Conservation (phyloP, 2,113 vertebrate genomes). For the Hippocampus barbouri region DNA sequence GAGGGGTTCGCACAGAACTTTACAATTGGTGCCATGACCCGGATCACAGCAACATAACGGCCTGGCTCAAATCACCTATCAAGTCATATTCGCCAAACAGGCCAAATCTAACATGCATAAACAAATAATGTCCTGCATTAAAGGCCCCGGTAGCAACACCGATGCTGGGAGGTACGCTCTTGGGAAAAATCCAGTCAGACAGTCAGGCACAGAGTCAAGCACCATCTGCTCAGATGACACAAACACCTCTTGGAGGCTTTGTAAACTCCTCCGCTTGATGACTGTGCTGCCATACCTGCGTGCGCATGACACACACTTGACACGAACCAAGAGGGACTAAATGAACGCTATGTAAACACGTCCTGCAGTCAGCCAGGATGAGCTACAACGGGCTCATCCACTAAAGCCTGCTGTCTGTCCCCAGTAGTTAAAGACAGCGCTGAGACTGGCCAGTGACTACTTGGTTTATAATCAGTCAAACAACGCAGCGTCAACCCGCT, state of each 20-base stretch:
- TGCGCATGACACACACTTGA: conserved; percentile 43
- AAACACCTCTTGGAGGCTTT: conserved; percentile 13
- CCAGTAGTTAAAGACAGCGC: conserved; percentile 54
- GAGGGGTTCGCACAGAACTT: too few species aligned
- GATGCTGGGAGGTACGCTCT: not conserved
- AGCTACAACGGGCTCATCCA: conserved; percentile 55
- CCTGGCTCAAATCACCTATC: too few species aligned
- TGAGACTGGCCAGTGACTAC: conserved; percentile 72
- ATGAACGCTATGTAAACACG: conserved; percentile 70
- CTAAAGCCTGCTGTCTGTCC: conserved; percentile 54
- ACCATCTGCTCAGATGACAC: conserved; percentile 44
- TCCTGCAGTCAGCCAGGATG: conserved; percentile 54
- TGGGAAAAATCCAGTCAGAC: conserved; percentile 10
- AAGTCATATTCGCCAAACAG: too few species aligned
- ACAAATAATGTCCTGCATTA: not conserved
- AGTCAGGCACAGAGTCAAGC: conserved; percentile 8
- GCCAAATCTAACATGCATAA: too few species aligned
- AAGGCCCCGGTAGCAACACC: not conserved
- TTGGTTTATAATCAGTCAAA: conserved; percentile 78
- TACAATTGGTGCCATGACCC: too few species aligned
- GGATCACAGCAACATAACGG: too few species aligned
- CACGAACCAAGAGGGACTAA: conserved; percentile 60
- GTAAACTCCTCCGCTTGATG: conserved; percentile 44
- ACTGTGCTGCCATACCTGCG: conserved; percentile 39
- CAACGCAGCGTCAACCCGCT: conserved; percentile 39